These are phyloP conservation scores for Hystrix cristata DNA, from an alignment of 2,113 vertebrate genomes.

Conservation along the genomic window DNA sequence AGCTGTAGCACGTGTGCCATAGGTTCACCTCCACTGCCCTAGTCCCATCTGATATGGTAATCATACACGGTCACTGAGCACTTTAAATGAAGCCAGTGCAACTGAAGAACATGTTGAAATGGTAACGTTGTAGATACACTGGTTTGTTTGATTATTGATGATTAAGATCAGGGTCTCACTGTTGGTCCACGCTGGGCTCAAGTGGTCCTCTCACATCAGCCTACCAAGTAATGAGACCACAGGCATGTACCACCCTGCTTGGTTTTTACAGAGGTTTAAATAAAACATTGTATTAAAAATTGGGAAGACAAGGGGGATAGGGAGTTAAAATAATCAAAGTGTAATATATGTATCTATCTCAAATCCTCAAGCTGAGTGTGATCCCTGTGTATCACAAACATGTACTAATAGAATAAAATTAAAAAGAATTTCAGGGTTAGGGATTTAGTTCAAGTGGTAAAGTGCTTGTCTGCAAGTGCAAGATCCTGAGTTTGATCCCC, in stretches of 20 bases:
- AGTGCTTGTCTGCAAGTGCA: too few relatives aligned
- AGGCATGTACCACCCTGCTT: not conserved
- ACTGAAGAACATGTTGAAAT: not conserved
- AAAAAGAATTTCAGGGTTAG: not conserved
- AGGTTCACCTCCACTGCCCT: not conserved
- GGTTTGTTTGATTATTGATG: not conserved
- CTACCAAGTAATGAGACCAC: not conserved
- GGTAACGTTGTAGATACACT: not conserved
- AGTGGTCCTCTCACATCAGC: not conserved
- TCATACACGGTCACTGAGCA: not conserved
- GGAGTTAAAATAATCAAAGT: not conserved
- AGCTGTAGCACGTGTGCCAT: not conserved
- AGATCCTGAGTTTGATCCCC: too few relatives aligned
- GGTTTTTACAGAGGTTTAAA: not conserved
- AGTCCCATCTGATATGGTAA: not conserved
- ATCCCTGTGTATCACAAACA: not conserved
- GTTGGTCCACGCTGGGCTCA: not conserved
- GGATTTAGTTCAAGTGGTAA: too few relatives aligned
- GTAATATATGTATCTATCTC: not conserved
- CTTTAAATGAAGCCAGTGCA: not conserved
- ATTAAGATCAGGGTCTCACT: not conserved
- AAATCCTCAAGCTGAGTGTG: not conserved
- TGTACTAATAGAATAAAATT: not conserved
- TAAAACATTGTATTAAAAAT: conserved; percentile 13
- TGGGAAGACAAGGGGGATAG: not conserved